These are phyloP conservation scores for Spodoptera exigua DNA, from an alignment of 2,888 invertebrate genomes.

Conservation along the genomic window DNA sequence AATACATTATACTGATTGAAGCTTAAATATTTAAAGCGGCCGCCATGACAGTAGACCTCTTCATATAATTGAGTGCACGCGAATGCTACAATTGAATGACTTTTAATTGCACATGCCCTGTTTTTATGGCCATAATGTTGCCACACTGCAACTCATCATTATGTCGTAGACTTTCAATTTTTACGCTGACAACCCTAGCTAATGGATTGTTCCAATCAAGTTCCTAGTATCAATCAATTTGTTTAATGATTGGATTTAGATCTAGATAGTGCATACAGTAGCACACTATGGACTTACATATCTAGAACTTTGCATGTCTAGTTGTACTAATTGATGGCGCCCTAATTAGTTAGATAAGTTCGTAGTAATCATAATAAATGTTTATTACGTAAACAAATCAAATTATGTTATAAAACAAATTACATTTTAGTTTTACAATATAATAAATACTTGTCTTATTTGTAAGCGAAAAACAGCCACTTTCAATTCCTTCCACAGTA, in stretches of 20 bases:
- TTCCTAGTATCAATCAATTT: conserved; percentile 42
- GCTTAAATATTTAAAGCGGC: conserved; percentile 51
- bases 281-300: not conserved
- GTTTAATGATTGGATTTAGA: conserved; percentile 34
- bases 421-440: too few relatives aligned
- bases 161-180: conserved; percentile 50
- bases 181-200: conserved; percentile 35
- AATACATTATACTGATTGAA: conserved; percentile 45
- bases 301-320: not conserved
- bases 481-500: too few relatives aligned
- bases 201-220: conserved; percentile 42
- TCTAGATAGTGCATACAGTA: conserved; percentile 16
- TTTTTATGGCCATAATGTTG: conserved; percentile 28
- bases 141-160: conserved; percentile 43
- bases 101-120: conserved; percentile 52
- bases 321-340: not conserved
- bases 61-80: conserved; percentile 64
- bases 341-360: too few relatives aligned
- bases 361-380: too few relatives aligned
- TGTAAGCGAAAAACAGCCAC: too few relatives aligned
- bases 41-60: conserved; percentile 53
- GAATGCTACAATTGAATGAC: conserved; percentile 52
- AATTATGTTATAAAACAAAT: too few relatives aligned
- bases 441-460: too few relatives aligned
- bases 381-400: too few relatives aligned